Conservation (phyloP, 2,888 invertebrate species). For the Scrobipalpa costella region DNA sequence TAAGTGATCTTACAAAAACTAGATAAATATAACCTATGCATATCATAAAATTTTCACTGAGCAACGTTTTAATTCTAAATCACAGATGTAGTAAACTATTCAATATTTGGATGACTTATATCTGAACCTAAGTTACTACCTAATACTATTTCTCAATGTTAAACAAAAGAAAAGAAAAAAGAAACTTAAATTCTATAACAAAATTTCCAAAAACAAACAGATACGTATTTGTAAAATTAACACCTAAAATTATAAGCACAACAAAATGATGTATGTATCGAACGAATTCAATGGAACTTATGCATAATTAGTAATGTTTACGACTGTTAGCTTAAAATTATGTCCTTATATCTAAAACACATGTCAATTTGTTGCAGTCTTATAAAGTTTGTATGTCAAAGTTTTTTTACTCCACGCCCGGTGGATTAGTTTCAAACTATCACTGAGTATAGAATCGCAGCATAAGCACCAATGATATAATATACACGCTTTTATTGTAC, state of each 20-base stretch:
- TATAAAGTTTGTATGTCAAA: constrained; percentile 25
- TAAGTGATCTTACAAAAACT: constrained; percentile 27
- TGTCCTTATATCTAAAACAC: constrained; percentile 42
- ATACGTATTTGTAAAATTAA: constrained; percentile 31
- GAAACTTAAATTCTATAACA: constrained; percentile 32
- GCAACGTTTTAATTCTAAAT: constrained; percentile 59
- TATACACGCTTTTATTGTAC: constrained; percentile 60
- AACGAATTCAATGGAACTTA: constrained; percentile 54
- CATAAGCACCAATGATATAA: constrained; percentile 63
- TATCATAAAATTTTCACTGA: constrained; percentile 68
- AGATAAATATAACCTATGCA: constrained; percentile 46
- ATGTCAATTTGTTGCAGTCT: constrained; percentile 54
- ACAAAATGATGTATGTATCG: constrained; percentile 55
- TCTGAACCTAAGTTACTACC: constrained; percentile 16
- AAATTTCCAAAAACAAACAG: constrained; percentile 34
- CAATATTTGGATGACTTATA: constrained; percentile 14
- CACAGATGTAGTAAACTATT: constrained; percentile 32
- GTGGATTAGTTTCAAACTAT: background rate
- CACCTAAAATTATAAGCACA: constrained; percentile 53
- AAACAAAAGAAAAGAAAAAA: constrained; percentile 4
- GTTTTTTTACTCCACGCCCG: constrained; percentile 1
- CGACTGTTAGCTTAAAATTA: constrained; percentile 30
- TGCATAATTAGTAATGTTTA: constrained; percentile 40
- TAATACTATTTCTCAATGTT: background rate
- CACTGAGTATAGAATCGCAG: constrained; percentile 31